Conservation (phyloP, 2,888 invertebrate species). For the Augochlorella aurata region DNA sequence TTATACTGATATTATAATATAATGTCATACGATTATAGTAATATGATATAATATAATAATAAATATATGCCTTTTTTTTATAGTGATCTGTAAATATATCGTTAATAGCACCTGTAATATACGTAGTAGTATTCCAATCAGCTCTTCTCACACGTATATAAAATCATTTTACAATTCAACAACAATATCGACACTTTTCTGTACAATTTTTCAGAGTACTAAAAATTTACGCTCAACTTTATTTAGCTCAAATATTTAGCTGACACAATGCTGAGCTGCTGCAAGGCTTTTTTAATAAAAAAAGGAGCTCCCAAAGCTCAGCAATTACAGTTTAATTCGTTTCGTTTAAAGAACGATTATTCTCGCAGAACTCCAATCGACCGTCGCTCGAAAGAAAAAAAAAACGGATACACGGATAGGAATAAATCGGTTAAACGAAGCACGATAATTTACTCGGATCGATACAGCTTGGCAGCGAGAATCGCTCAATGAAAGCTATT, state of each 20-base stretch:
- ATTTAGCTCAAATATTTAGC: background rate
- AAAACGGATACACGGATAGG: background rate
- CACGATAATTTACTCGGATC: background rate
- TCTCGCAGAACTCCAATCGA: background rate
- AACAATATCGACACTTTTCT: too few relatives aligned
- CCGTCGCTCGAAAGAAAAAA: background rate
- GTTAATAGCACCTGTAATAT: too few relatives aligned
- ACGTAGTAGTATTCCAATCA: too few relatives aligned
- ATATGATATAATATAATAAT: too few relatives aligned
- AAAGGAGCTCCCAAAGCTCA: background rate
- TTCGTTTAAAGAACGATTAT: background rate
- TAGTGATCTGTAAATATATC: too few relatives aligned
- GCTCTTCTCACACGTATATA: too few relatives aligned
- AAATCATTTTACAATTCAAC: too few relatives aligned
- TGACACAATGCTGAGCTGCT: background rate
- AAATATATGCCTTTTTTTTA: too few relatives aligned
- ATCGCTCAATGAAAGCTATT: background rate
- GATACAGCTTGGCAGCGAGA: background rate
- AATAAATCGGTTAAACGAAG: conserved; percentile 10
- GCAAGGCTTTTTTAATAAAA: background rate
- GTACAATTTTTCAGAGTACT: too few relatives aligned
- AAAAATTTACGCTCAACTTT: background rate
- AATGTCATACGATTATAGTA: too few relatives aligned
- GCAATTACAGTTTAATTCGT: background rate
- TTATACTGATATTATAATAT: too few relatives aligned